Evolutionary conservation across 1,140 invertebrate species (phyloP), one percentile per base, ranked within the genome.

Genomic region (Ostrea edulis): DNA sequence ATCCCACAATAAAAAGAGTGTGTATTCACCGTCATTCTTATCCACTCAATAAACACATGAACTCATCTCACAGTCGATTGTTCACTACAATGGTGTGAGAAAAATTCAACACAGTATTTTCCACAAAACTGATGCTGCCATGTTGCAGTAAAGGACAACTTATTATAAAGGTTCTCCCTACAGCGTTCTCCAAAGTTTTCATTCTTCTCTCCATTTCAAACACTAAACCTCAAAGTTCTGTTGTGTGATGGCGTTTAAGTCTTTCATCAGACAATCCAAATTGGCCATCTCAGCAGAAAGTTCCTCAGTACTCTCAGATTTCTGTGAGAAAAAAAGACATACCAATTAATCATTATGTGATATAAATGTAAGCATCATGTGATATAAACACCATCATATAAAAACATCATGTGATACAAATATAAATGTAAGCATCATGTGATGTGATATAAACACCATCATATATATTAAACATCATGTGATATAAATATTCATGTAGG

Each of bases 281-380:
- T 99, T 99, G 87, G 98, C 98, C 98, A 99, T 99, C 95, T 99
- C 98, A 93, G 98, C 97, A 94, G 98, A 98, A 65, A 99, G 96
- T 95, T 99, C 97, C 95, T 99, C 98, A 22, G 94, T 94, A 86
- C 94, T 94, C 25, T 93, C 89, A 11, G 93, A 94, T 89, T 94
- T 95, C 94, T 94, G 91, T 25, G 92, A 90, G 84, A 89, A 87
- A 87, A 85, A n/a, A n/a, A n/a, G 17, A 44, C 35, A 44, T 44
- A 44, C 5, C 35, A 44, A 2, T 44, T 44, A 44, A 44, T 2
- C 1, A 5, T 5, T 5, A 44, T 44, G 35, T 44, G 35, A 44
- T 44, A 44, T 44, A 44, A 44, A 44, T n/a, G n/a, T n/a, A n/a
- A n/a, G n/a, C n/a, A n/a, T n/a, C n/a, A n/a, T 44, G 35, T 44